Base-by-base conservation (phyloP, 2,888 invertebrate species). In the Ommatoiulus sabulosus region DNA sequence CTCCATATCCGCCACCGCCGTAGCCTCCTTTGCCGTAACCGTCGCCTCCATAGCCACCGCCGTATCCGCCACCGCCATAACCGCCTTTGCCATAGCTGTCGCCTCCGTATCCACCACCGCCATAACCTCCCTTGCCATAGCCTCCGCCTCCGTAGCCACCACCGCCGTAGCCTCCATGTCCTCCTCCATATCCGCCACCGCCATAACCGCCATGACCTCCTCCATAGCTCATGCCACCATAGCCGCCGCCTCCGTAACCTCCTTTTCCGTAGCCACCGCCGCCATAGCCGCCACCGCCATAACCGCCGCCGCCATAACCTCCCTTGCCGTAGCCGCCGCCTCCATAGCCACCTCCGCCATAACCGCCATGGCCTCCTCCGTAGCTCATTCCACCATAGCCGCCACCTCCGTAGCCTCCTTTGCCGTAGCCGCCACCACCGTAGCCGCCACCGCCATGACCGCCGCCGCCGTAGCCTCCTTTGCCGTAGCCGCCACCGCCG, bases 391-490 rank as follows among this genome's bases (percentile, higher is more conserved):
- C 85, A 12, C 46, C 44, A 8, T 46, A 44, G 17, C 85, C 85
- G 7, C 85, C 85, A 3, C 85, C 85, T 0, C 46, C 44, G 15
- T 46, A 44, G 20, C 85, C 85, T 44, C 46, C 46, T 4, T 24
- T 3, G 4, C 48, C 24, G 52, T 52, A 52, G 12, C 52, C 84
- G 20, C 43, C 44, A 12, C 44, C 86, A n/a, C 87, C 87, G 15
- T 57, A 46, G 57, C 52, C 20, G 3, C 35, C 52, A 17, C 46
- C 46, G 7, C 44, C 44, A 43, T 44, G 44, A 44, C 44, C 20
- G 24, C 87, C 87, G 44, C 85, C 85, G 8, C 87, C 87, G n/a
- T 48, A 44, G 44, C 87, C 87, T n/a, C 52, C 44, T 17, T 24
- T 24, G 52, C 52, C 52, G 17, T 52, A 35, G 87, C 52, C 44